Conservation (phyloP, 2,888 invertebrate species). For the Morinoia aosen region DNA sequence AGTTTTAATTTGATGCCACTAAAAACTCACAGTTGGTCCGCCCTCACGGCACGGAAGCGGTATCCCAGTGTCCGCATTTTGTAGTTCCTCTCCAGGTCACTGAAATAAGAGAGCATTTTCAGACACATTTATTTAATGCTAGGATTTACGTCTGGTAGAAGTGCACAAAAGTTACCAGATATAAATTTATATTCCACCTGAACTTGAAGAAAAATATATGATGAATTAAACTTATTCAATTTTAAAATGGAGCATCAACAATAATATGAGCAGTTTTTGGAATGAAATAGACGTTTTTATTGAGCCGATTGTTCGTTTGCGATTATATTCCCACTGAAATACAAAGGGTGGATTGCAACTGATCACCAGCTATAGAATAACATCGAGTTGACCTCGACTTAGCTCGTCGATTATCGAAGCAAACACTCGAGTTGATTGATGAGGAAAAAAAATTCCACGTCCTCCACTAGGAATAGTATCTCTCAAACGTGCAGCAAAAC, state of each 20-base stretch:
- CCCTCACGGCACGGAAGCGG: slow-evolving; percentile 24
- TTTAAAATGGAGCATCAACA: background rate
- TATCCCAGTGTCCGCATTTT: background rate
- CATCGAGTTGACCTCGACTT: too few relatives aligned
- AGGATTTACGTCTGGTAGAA: too few relatives aligned
- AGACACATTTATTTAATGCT: too few relatives aligned
- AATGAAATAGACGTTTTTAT: background rate
- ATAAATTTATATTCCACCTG: background rate
- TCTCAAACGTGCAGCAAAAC: too few relatives aligned
- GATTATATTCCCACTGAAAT: background rate
- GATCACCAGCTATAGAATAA: too few relatives aligned
- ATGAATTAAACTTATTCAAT: background rate
- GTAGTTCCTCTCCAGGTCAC: slow-evolving; percentile 32
- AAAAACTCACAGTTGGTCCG: slow-evolving; percentile 31
- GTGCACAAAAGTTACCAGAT: too few relatives aligned
- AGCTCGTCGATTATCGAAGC: too few relatives aligned
- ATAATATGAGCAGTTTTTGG: background rate
- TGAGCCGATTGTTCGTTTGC: background rate
- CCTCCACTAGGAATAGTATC: too few relatives aligned
- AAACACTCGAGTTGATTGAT: too few relatives aligned
- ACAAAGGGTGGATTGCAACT: too few relatives aligned
- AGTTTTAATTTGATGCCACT: background rate
- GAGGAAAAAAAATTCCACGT: too few relatives aligned
- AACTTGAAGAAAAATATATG: background rate
- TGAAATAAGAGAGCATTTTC: background rate